Conservation (phyloP, 2,888 invertebrate species). For the Phengaris alcon region DNA sequence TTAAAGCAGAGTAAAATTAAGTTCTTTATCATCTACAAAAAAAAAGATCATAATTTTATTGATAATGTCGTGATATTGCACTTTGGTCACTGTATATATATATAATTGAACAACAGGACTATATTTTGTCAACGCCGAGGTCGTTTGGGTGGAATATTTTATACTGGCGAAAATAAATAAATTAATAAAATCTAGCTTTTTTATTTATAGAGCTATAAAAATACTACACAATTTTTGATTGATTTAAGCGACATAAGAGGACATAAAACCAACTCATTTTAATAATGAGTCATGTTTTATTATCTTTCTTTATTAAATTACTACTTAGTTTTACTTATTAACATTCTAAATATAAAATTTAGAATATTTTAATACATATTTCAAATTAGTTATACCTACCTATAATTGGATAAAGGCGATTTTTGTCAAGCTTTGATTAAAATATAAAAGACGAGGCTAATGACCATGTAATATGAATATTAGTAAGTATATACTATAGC, state of each 20-base stretch:
- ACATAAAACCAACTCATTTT: conserved; percentile 13
- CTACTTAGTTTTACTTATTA: neutral
- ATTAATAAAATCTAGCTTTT: neutral
- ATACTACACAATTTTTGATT: neutral
- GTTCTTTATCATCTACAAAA: neutral
- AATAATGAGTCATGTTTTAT: conserved; percentile 18
- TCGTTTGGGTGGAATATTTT: neutral
- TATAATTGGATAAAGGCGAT: no score
- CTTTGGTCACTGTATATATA: neutral
- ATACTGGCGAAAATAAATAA: neutral
- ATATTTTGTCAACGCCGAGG: neutral
- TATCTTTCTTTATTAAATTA: neutral
- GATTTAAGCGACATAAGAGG: neutral
- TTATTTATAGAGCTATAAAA: neutral
- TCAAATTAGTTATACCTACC: neutral
- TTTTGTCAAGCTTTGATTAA: no score
- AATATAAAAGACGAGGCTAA: no score
- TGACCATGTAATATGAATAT: no score
- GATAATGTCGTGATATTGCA: neutral
- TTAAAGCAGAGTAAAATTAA: neutral
- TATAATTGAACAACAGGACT: neutral
- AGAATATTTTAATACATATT: neutral
- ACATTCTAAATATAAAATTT: neutral
- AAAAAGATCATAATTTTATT: neutral
- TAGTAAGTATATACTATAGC: no score